Base-by-base conservation (phyloP, 1,140 invertebrate genomes). In the Drosophila leontia region DNA sequence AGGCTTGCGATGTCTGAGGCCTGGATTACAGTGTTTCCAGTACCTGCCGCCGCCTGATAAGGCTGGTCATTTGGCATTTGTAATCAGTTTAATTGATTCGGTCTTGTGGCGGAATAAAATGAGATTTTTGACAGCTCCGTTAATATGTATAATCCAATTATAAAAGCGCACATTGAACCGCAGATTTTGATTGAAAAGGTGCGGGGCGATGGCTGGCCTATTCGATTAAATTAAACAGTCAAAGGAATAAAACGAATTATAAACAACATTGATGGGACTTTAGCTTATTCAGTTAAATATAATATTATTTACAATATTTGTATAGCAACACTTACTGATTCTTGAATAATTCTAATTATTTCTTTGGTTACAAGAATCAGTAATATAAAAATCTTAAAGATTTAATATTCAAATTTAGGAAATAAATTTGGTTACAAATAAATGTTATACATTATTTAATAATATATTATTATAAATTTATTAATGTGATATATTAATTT, bases 31-130 rank as follows among this genome's bases (percentile, higher is more conserved):
- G 11, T 37, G 3, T 15, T 37, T 53, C 9, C 8, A 11, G 19
- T 23, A 53, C 32, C 50, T 55, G 34, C 29, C 19, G 3, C 32
- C 15, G 3, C 17, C 32, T 50, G 68, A 71, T 72, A 72, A 59
- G 53, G 8, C 19, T 59, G 51, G 34, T 35, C 26, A 35, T 56
- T 56, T 56, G 37, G 26, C 35, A 19, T n/a, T 37, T 35, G 39
- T 57, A 77, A 77, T 77, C 55, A 77, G 63, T 26, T 76, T 68
- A 77, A 77, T 77, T 68, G 56, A 69, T 77, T 77, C 76, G 48
- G 5, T 29, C 6, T 29, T 29, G 5, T 29, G 26, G 26, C 6
- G 26, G 17, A 58, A 60, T 37, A 58, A 78, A 70, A 51, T 78
- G 56, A 61, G 51, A 53, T 58, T 78, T 78, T 78, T 61, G 57